phyloP scores from a whole-genome alignment of 2,888 invertebrate genomes.

The Tubulanus polymorphus region DNA sequence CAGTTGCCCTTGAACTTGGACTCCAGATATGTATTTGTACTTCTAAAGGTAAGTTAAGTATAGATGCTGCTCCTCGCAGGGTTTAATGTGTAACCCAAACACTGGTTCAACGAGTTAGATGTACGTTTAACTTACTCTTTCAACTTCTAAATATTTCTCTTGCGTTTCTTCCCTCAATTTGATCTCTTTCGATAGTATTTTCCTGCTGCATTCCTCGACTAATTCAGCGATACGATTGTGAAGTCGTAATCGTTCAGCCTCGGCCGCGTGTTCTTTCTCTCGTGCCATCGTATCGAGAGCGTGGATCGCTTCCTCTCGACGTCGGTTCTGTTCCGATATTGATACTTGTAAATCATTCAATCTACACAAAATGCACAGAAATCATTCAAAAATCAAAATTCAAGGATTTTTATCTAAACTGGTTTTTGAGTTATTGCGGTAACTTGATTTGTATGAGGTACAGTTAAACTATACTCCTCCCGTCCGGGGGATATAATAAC shows the following conservation, averaged over 20 bases:
- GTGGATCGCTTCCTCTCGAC: slow-evolving; percentile 46
- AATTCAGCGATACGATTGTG: slow-evolving; percentile 41
- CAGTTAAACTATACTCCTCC: too few species aligned
- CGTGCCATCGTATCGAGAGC: slow-evolving; percentile 42
- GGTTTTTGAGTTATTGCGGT: too few species aligned
- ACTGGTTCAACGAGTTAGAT: too few species aligned
- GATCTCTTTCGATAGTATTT: slow-evolving; percentile 44
- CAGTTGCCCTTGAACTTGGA: too few species aligned
- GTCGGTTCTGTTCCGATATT: slow-evolving; percentile 39
- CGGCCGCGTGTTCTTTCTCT: slow-evolving; percentile 43
- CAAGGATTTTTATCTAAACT: too few species aligned
- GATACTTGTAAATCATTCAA: slow-evolving; percentile 24
- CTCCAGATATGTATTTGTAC: too few species aligned
- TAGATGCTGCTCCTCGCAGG: too few species aligned
- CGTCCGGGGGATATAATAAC: too few species aligned
- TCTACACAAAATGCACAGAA: slow-evolving; percentile 18
- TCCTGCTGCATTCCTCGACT: slow-evolving; percentile 47
- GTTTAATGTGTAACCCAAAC: too few species aligned
- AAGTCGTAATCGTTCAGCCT: slow-evolving; percentile 40
- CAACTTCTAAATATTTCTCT: slow-evolving; percentile 39
- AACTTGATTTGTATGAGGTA: too few species aligned
- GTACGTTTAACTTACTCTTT: slow-evolving; percentile 31
- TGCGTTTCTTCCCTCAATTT: slow-evolving; percentile 48
- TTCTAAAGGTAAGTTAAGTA: too few species aligned
- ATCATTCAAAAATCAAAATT: too few species aligned